Percentiles rank a stretch among this genome's conserved stretches.
Conservation (phyloP, 2,797 vertebrate species). For the Dermochelys coriacea region DNA sequence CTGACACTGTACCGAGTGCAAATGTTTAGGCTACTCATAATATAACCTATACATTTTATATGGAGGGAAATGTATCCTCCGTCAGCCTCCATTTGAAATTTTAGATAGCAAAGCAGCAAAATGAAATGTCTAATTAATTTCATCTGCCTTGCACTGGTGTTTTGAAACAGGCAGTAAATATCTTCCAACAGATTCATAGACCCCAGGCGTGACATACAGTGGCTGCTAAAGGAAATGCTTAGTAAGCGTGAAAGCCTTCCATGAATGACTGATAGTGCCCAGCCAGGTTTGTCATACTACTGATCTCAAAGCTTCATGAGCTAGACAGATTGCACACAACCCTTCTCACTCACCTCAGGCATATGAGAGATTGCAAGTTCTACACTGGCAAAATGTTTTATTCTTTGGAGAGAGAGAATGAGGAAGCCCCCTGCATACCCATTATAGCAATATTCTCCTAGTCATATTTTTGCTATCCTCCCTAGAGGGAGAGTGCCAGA, state of each 20-base stretch:
- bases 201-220: constrained; percentile 2
- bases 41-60: constrained; percentile 38
- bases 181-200: constrained; percentile 13
- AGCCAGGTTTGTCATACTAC: constrained; percentile 45
- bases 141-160: constrained; percentile 45
- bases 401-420: neutral
- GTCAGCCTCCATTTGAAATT: neutral
- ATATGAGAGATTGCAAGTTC: rapidly evolving
- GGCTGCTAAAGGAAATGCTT: constrained; percentile 34
- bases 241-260: constrained; percentile 29
- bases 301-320: constrained; percentile 13
- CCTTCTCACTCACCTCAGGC: neutral
- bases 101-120: constrained; percentile 22
- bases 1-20: constrained; percentile 30
- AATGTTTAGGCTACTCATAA: constrained; percentile 59
- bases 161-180: constrained; percentile 41
- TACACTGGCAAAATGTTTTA: rapidly evolving
- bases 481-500: rapidly evolving
- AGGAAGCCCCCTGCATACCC: neutral
- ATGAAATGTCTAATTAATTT: constrained; percentile 48
- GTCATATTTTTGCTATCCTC: neutral
- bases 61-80: constrained; percentile 35
- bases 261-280: neutral
- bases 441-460: neutral
- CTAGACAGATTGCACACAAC: constrained; percentile 43